phyloP scores from a whole-genome alignment of 2,113 vertebrate species.

The Corythornis vintsioides region DNA sequence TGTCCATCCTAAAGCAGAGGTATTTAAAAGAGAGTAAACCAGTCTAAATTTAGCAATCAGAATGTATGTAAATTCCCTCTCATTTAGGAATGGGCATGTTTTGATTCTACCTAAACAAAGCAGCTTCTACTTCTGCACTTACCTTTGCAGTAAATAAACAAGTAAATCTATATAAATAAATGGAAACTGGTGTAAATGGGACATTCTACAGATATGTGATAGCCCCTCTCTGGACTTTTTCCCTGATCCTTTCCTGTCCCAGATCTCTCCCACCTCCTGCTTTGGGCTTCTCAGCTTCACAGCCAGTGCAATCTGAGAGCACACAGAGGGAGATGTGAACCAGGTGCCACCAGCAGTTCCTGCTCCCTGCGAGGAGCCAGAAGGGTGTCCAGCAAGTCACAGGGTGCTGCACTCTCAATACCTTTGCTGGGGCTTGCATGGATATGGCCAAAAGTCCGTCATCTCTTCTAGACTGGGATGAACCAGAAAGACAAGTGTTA shows the following conservation, averaged over 20 bases:
- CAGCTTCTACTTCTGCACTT: neutral
- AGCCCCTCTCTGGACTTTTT: neutral
- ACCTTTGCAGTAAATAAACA: neutral
- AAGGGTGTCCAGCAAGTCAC: neutral
- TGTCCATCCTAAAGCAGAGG: neutral
- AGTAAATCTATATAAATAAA: neutral
- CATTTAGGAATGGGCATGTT: neutral
- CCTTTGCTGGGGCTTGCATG: neutral
- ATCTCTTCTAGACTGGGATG: neutral
- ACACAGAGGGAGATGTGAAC: fast-evolving
- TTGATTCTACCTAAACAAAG: neutral
- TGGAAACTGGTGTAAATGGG: neutral
- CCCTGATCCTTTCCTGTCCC: neutral
- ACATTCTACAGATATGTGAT: neutral
- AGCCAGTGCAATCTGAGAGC: neutral
- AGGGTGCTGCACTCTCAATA: neutral
- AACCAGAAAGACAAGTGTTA: neutral
- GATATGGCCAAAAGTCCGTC: neutral
- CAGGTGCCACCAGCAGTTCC: neutral
- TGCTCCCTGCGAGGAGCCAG: neutral
- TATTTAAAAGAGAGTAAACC: neutral
- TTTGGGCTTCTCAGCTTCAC: neutral
- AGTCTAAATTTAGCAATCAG: neutral
- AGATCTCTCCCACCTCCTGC: neutral
- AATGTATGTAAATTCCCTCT: neutral